phyloP scores from a whole-genome alignment of 2,888 invertebrate genomes.

The Parelbella ahira region DNA sequence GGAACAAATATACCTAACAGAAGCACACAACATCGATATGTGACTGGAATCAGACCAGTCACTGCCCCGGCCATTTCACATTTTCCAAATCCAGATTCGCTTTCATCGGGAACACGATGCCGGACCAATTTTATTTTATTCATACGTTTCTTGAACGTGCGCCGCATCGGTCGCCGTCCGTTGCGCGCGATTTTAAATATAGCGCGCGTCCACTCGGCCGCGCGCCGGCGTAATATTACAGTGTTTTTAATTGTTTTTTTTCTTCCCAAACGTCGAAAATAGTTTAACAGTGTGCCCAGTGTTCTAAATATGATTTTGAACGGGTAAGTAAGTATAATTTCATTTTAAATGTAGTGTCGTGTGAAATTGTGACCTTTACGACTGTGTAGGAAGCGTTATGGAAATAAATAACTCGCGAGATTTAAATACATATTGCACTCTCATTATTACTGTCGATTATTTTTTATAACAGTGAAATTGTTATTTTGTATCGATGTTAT shows the following conservation, averaged over 20 bases:
- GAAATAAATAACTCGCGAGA: no score
- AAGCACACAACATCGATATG: no score
- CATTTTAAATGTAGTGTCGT: conserved; percentile 32
- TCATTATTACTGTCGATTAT: no score
- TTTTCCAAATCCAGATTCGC: no score
- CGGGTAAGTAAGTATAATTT: conserved; percentile 65
- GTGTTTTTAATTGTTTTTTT: conserved; percentile 30
- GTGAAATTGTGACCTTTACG: conserved; percentile 29
- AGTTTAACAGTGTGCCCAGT: conserved; percentile 39
- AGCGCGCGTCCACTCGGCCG: conserved; percentile 37
- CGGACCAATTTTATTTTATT: conserved; percentile 33
- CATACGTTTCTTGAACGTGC: conserved; percentile 48
- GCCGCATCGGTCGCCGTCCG: conserved; percentile 42
- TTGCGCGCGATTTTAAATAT: conserved; percentile 38
- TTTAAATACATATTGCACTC: no score
- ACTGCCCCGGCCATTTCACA: no score
- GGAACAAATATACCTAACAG: no score
- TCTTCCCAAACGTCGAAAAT: conserved; percentile 31
- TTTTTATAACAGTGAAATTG: no score
- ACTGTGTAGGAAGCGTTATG: conserved; percentile 5
- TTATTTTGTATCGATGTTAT: no score
- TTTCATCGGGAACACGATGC: no score
- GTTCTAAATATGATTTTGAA: conserved; percentile 62
- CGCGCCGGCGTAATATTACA: conserved; percentile 24
- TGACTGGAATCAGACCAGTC: no score